Base-by-base conservation (phyloP, 2,888 invertebrate species). In the Petrophora chlorosata region DNA sequence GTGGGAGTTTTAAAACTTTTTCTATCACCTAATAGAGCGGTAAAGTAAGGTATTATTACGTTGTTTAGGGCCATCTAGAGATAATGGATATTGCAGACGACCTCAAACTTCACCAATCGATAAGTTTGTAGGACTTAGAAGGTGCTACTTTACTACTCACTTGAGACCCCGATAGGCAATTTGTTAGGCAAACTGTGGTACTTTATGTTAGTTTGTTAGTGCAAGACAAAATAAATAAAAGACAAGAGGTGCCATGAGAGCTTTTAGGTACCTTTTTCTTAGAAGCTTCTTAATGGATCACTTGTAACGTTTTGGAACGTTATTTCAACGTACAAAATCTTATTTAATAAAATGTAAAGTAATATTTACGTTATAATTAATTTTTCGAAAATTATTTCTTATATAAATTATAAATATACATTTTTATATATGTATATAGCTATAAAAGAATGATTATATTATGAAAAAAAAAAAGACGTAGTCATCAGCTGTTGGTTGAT, bases 61-160 rank as follows among this genome's bases (percentile, higher is more conserved):
- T 17, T 36, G 35, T 25, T 35, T 15, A 19, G 5, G 8, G 30
- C 9, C 34, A 29, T 16, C 23, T 42, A 25, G 4, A 23, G 23
- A 25, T 35, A 47, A 35, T 47, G 25, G 35, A 19, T 35, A 34
- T 39, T 14, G 19, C 9, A 43, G 29, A 50, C 35, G 13, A 40
- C 23, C 35, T 50, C 8, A 25, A 53, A 59, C 45, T 56, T 55
- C 16, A 34, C 35, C 30, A 59, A 65, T 70, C 71, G 58, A 70
- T 69, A 59, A 30, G 61, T 62, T 63, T 64, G 56, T 56, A 61
- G 61, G 63, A 53, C 57, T 51, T 57, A 36, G 39, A 59, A 65
- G 56, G 65, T 55, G 45, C 45, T 54, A 53, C 46, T 12, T 47
- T 47, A 65, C 44, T 9, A 45, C 38, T 43, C 57, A 19, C 51